Conservation (phyloP, 2,888 invertebrate species). For the Brachycybe producta region DNA sequence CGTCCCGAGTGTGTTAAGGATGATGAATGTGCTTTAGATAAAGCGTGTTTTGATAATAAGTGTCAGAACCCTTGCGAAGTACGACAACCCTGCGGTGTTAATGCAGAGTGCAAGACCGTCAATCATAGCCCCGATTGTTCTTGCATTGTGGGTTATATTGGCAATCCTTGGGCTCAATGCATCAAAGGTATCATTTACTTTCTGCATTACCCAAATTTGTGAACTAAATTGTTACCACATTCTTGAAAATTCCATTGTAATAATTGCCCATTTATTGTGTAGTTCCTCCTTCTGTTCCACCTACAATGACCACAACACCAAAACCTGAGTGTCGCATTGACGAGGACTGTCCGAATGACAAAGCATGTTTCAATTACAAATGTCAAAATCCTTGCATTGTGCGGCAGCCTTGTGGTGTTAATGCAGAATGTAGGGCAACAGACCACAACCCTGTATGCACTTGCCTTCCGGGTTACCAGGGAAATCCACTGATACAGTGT, state of each 20-base stretch:
- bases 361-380: slow-evolving; percentile 68
- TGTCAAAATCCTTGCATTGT: slow-evolving; percentile 60
- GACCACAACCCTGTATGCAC: slow-evolving; percentile 81
- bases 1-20: slow-evolving; percentile 32
- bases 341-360: slow-evolving; percentile 59
- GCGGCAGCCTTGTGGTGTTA: slow-evolving; percentile 19
- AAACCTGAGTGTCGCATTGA: slow-evolving; percentile 78
- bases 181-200: slow-evolving; percentile 28
- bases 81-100: slow-evolving; percentile 54
- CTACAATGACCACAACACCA: slow-evolving; percentile 9
- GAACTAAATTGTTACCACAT: no score
- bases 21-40: slow-evolving; percentile 67
- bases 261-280: no score
- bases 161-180: slow-evolving; percentile 65
- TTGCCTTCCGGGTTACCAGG: slow-evolving; percentile 78
- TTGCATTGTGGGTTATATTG: slow-evolving; percentile 57
- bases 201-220: no score
- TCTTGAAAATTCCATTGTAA: no score
- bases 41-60: slow-evolving; percentile 86
- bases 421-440: slow-evolving; percentile 17
- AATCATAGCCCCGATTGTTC: slow-evolving; percentile 63
- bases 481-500: slow-evolving; percentile 72
- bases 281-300: background rate
- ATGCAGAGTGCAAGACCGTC: slow-evolving; percentile 61
- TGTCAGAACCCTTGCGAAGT: slow-evolving; percentile 30